Base-by-base conservation (phyloP, 92 coral and sea anemone species). In the Porites evermanni region DNA sequence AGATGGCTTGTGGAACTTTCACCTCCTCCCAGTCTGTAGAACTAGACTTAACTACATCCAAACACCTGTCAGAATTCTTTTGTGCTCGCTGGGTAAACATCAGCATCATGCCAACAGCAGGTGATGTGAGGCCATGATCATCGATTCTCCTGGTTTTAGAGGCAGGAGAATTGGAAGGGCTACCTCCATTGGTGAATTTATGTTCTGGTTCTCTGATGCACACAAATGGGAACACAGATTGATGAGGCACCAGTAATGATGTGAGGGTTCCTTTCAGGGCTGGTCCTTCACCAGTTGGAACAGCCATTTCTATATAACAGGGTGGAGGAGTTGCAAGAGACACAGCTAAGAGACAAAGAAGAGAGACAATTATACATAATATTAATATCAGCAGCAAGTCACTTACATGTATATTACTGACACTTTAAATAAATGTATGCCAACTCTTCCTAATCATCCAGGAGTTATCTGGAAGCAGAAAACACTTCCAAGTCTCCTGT, bases 71-170 rank as follows among this genome's bases (percentile, higher is more conserved):
- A 13, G 98, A 93, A 88, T 92, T 94, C 65, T 75, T 84, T 68
- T 92, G 91, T 59, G 98, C 98, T 80, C 81, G 89, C 63, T 94
- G 88, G 0, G 95, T 85, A 74, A 84, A 94, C 95, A 94, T 90
- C 84, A 94, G 67, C 98, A 88, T 93, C 64, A 93, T 64, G 38
- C 93, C 92, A 17, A 94, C 64, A 16, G 96, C 93, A 17, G 98
- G 96, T 11, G 83, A 64, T 38, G 82, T 69, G 1, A 32, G 70
- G 47, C 76, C 72, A 13, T 78, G 88, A 47, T 79, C 79, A 61
- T 89, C 93, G 70, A 94, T 80, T 60, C 84, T 80, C 18, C 97
- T 79, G 51, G 92, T 71, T 78, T 94, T 94, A 47, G 89, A 68
- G 21, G 91, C 94, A 17, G 98, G 95, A 18, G 94, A 88, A 67